A percentile compares a stretch with the other conserved stretches of the same genome.
Conservation (phyloP, 2,797 vertebrate species). For the Cuculus canorus region DNA sequence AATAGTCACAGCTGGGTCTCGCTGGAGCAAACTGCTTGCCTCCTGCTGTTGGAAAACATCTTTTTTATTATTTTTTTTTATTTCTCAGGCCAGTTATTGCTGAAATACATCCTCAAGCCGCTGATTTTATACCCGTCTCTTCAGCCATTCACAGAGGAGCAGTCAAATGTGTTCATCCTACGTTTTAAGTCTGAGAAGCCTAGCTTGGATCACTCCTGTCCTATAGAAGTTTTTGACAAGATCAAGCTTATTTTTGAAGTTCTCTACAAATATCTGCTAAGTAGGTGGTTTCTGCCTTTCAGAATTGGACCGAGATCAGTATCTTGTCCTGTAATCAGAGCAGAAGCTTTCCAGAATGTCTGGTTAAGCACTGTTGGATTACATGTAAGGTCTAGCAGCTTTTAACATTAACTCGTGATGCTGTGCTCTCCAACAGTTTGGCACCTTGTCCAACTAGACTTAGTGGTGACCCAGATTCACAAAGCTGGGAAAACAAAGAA, state of each 20-base stretch:
- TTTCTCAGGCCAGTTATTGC: slow-evolving; percentile 85
- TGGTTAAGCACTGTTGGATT: neutral
- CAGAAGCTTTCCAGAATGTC: neutral
- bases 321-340: neutral
- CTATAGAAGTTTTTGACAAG: slow-evolving; percentile 88
- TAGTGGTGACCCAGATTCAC: too few species aligned
- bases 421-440: neutral
- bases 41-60: neutral
- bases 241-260: slow-evolving; percentile 85
- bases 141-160: slow-evolving; percentile 76
- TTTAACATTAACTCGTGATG: neutral
- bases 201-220: slow-evolving; percentile 77
- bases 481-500: neutral
- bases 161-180: slow-evolving; percentile 76
- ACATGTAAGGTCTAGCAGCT: neutral
- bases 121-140: slow-evolving; percentile 83
- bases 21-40: neutral
- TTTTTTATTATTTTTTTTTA: neutral
- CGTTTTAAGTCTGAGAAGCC: slow-evolving; percentile 77
- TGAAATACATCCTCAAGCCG: slow-evolving; percentile 90
- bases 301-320: neutral
- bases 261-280: slow-evolving; percentile 86
- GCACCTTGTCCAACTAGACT: neutral
- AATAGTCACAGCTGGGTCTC: neutral
- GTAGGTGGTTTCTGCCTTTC: slow-evolving; percentile 68